These are phyloP conservation scores for Xyliphius kryptos DNA, from an alignment of 2,113 vertebrate species.

Conservation along the genomic window DNA sequence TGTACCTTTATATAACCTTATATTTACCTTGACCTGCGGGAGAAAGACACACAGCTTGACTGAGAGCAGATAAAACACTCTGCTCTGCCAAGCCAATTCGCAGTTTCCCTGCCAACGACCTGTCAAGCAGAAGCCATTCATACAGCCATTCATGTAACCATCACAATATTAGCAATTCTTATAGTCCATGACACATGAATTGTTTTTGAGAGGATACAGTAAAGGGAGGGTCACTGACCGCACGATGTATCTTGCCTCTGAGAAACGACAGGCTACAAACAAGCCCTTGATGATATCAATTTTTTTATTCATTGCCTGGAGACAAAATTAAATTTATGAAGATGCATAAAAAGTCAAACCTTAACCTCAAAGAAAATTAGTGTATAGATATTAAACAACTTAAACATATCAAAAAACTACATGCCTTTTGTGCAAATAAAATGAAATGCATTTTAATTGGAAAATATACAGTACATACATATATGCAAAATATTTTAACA, in stretches of 20 bases:
- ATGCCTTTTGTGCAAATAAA: too few relatives aligned
- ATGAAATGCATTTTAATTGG: too few relatives aligned
- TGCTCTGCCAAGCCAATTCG: slow-evolving; percentile 84
- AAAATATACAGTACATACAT: too few relatives aligned
- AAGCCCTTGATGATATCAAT: slow-evolving; percentile 86
- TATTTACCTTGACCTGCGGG: slow-evolving; percentile 76
- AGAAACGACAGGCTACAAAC: slow-evolving; percentile 84
- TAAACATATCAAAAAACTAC: neutral
- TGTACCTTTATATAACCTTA: neutral
- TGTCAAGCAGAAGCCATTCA: slow-evolving; percentile 52
- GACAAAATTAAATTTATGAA: slow-evolving; percentile 43
- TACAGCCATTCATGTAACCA: slow-evolving; percentile 5
- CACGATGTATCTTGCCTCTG: slow-evolving; percentile 82
- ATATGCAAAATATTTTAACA: too few relatives aligned
- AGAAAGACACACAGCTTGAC: slow-evolving; percentile 77
- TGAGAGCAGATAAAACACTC: slow-evolving; percentile 74
- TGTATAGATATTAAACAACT: too few relatives aligned
- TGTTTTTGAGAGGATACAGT: neutral
- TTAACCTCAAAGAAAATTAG: slow-evolving; percentile 32
- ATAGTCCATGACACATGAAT: neutral
- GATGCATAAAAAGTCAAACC: slow-evolving; percentile 26
- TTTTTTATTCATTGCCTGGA: slow-evolving; percentile 84
- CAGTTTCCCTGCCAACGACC: slow-evolving; percentile 82
- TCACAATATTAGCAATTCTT: neutral
- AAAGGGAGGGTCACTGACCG: slow-evolving; percentile 60